These are phyloP conservation scores for Hoplodrina ambigua DNA, from an alignment of 2,888 invertebrate species.

Conservation along the genomic window DNA sequence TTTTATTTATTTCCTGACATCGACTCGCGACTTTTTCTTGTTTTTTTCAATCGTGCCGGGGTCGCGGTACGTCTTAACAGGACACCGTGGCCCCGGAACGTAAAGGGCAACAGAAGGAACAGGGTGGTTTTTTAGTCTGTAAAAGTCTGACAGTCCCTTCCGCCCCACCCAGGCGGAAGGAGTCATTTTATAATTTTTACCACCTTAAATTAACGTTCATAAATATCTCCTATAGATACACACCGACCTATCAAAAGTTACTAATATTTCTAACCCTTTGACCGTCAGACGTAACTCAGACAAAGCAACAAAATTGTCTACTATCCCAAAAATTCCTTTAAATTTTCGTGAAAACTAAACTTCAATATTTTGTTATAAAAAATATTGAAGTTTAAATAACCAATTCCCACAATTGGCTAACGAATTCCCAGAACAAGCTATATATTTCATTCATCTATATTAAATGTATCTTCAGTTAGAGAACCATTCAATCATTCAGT, in stretches of 20 bases:
- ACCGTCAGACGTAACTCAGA: not conserved
- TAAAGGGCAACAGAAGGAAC: no score
- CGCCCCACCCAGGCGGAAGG: no score
- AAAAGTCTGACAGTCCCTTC: no score
- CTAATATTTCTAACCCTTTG: not conserved
- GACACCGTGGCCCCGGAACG: no score
- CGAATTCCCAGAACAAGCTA: constrained; percentile 33
- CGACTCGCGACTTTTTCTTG: no score
- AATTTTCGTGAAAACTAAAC: constrained; percentile 1
- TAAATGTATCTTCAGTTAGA: constrained; percentile 26
- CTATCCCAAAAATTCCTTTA: not conserved
- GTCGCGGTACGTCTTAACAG: no score
- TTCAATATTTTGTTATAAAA: not conserved
- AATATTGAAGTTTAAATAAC: constrained; percentile 6
- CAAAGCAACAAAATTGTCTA: not conserved
- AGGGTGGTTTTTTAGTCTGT: no score
- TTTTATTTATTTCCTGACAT: not conserved
- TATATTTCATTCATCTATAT: constrained; percentile 45
- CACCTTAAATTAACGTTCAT: no score
- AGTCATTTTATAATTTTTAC: no score
- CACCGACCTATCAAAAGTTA: no score
- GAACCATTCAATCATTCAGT: constrained; percentile 26
- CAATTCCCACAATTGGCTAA: constrained; percentile 11
- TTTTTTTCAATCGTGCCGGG: no score
- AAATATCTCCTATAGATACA: no score